Evolutionary conservation across 2,888 invertebrate species (phyloP).

Genomic region (Serripes groenlandicus): DNA sequence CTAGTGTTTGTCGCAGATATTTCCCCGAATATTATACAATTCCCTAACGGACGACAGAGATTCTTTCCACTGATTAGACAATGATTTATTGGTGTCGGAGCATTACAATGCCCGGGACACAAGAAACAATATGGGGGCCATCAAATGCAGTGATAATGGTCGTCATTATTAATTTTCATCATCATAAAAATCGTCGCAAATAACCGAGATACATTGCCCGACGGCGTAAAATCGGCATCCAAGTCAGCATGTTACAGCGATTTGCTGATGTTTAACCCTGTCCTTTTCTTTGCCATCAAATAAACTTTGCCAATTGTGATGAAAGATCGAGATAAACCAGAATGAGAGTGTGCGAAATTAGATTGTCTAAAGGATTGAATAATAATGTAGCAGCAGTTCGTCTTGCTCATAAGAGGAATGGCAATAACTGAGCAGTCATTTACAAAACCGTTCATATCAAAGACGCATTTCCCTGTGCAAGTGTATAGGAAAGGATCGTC

Average conservation of each 20-base stretch:
- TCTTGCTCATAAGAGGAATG: no score
- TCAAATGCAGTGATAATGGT: conserved; percentile 61
- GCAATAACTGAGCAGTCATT: no score
- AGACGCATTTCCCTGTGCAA: no score
- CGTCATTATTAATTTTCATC: conserved; percentile 70
- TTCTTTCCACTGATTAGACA: conserved; percentile 30
- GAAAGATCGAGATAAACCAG: no score
- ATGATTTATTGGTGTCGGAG: conserved; percentile 42
- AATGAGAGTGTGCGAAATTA: no score
- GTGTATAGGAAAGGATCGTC: no score
- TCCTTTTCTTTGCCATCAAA: no score
- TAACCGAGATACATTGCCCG: conserved; percentile 52
- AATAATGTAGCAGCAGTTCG: no score
- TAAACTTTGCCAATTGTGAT: no score
- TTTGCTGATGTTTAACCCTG: neutral
- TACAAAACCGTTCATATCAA: no score
- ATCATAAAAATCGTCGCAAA: conserved; percentile 64
- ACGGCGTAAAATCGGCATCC: conserved; percentile 19
- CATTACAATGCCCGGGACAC: conserved; percentile 49
- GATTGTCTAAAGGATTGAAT: no score
- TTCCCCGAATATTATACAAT: neutral
- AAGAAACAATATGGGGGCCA: conserved; percentile 62
- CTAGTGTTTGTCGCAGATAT: neutral
- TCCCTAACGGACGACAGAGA: conserved; percentile 11
- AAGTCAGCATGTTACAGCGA: conserved; percentile 2